Evolutionary conservation across 2,113 vertebrate genomes (phyloP), one percentile per base, ranked within the genome.

Genomic region (Polypterus senegalus): DNA sequence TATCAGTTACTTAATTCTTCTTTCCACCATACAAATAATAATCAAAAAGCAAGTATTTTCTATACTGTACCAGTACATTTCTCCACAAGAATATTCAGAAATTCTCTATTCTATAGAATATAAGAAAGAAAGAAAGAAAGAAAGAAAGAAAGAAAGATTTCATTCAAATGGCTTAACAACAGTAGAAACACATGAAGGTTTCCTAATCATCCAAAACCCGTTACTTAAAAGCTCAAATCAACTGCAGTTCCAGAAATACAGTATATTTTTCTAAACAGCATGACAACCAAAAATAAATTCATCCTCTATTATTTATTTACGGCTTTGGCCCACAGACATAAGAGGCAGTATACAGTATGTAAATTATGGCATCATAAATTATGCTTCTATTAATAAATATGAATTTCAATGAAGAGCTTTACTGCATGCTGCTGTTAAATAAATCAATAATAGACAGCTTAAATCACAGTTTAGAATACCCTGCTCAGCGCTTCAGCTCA

Each of bases 301-400:
- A 57, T 44, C 56, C 43, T 57, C 27, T 44, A 57, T 57, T 57
- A 57, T 57, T 57, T 44, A 43, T 58, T 7, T 58, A 7, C 11
- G 8, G n/a, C 56, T 4, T 44, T 43, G 43, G 43, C 11, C 7
- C 9, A 58, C 43, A 58, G 11, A 45, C 27, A 27, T 8, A 45
- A 45, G 3, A 58, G 56, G 7, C 27, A 58, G 7, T 58, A 58
- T 45, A 58, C 27, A 27, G 27, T 27, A 27, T 45, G 56, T 58
- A 58, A 58, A 58, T 58, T 58, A 58, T 44, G 27, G 56, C 11
- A 58, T 58, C 56, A 44, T 58, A 58, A 58, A 45, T 44, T 44
- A 7, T 7, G 56, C 56, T 58, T 58, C 56, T 58, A 4, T 45
- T 58, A 58, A 58, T 58, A 58, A 58, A 4, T 7, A 7, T 5